Conservation (phyloP, 2,888 invertebrate genomes). For the Oxyteleia sp. region DNA sequence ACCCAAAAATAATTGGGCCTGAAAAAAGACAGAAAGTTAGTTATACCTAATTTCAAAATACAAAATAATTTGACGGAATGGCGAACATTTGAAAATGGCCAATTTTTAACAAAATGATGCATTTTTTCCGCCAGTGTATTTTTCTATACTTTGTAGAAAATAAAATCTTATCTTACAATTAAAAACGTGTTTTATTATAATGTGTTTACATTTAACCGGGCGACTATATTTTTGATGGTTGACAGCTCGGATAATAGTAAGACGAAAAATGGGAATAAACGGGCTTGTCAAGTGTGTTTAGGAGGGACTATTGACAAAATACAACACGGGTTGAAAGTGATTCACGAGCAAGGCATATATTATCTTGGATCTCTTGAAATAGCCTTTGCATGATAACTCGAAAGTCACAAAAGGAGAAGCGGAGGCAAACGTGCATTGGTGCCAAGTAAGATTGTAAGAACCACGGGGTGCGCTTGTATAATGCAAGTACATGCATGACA, state of each 20-base stretch:
- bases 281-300: conserved; percentile 59
- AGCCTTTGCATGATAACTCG: conserved; percentile 70
- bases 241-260: conserved; percentile 17
- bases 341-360: conserved; percentile 67
- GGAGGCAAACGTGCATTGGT: conserved; percentile 60
- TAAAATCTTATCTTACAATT: too few relatives aligned
- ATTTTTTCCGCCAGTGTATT: too few relatives aligned
- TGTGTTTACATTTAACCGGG: not conserved
- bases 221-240: conserved; percentile 25
- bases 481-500: conserved; percentile 75
- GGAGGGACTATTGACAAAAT: conserved; percentile 66
- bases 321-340: conserved; percentile 64
- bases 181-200: not conserved
- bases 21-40: too few relatives aligned
- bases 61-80: too few relatives aligned
- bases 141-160: too few relatives aligned
- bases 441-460: conserved; percentile 77
- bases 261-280: conserved; percentile 50
- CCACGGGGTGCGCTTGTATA: conserved; percentile 74
- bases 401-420: conserved; percentile 69
- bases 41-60: too few relatives aligned
- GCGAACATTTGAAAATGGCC: too few relatives aligned
- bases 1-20: too few relatives aligned
- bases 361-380: conserved; percentile 70
- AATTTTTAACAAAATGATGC: too few relatives aligned